These are phyloP conservation scores for Gnathochromis pfefferi DNA, from an alignment of 2,113 vertebrate genomes.

Conservation along the genomic window DNA sequence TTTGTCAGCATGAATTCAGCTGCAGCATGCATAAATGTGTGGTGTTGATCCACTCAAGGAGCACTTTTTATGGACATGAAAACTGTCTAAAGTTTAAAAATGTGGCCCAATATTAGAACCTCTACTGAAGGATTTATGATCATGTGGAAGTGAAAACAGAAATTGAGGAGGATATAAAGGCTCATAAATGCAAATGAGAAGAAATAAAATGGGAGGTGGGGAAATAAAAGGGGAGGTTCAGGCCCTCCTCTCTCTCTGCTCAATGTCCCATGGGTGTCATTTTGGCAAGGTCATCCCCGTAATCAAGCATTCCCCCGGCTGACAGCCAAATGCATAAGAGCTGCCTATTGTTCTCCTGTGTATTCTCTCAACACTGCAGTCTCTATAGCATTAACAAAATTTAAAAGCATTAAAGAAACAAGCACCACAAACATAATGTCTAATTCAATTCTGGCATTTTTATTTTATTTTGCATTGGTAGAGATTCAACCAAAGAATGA, in stretches of 20 bases:
- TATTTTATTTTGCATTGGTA: neutral
- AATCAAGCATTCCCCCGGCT: slow-evolving; percentile 8
- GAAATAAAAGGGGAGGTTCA: neutral
- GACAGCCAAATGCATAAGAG: slow-evolving; percentile 6
- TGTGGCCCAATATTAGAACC: neutral
- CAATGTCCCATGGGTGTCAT: slow-evolving; percentile 16
- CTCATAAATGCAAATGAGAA: slow-evolving; percentile 16
- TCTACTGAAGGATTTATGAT: neutral
- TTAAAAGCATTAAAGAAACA: neutral
- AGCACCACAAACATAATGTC: neutral
- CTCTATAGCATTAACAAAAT: neutral
- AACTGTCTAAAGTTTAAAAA: neutral
- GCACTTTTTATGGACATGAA: neutral
- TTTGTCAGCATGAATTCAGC: neutral
- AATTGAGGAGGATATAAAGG: neutral
- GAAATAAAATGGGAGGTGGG: neutral
- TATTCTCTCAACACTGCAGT: neutral
- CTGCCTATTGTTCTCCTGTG: slow-evolving; percentile 12
- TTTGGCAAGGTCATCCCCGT: slow-evolving; percentile 44
- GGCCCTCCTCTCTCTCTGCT: slow-evolving; percentile 14
- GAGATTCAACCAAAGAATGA: neutral
- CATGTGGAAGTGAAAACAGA: neutral
- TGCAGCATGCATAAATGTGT: neutral
- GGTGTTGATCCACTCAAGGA: neutral
- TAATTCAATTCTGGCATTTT: neutral